Evolutionary conservation across 23 tunicate species (phyloP), one percentile per base, ranked within the genome.

Genomic region (Ciona savignyi): DNA sequence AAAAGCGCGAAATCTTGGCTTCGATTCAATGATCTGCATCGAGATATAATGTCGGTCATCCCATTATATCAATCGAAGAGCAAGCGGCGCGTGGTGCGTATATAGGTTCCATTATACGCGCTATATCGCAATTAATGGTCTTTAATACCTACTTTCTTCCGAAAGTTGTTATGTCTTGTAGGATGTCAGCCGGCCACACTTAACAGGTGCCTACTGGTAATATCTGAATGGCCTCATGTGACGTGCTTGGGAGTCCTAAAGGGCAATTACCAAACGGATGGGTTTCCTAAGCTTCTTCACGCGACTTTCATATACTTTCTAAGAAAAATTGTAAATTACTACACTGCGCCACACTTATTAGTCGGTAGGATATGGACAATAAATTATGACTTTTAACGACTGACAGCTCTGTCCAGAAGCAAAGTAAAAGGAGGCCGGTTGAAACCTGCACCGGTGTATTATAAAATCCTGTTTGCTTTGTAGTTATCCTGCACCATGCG

Each of bases 101-200:
- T 42, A 42, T 42, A 42, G 56, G 56, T 42, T 42, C 56, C 56
- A 42, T 42, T 42, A 42, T 42, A 42, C 56, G 56, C 56, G 56
- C 56, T 42, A 42, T 9, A 42, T 42, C 56, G 56, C 15, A 42
- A 42, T 42, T 42, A 42, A 42, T 15, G 56, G 15, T 15, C 56
- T 9, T 42, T 42, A 42, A 42, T 42, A 15, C 56, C 56, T 15
- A 42, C 56, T 42, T 42, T 42, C 15, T 15, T 15, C 9, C 15
- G 56, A 42, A 42, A 42, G 56, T 42, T 42, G 56, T 42, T 42
- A 42, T 42, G 56, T 42, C 56, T 42, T 42, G 56, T 42, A 42
- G 56, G 56, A 42, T 42, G 56, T 42, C 56, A 42, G 56, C 9
- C 9, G 15, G 15, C 56, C 56, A 15, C 56, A 42, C 56, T 42